Conservation (phyloP, 2,797 vertebrate genomes). For the Chaetophractus vellerosus region DNA sequence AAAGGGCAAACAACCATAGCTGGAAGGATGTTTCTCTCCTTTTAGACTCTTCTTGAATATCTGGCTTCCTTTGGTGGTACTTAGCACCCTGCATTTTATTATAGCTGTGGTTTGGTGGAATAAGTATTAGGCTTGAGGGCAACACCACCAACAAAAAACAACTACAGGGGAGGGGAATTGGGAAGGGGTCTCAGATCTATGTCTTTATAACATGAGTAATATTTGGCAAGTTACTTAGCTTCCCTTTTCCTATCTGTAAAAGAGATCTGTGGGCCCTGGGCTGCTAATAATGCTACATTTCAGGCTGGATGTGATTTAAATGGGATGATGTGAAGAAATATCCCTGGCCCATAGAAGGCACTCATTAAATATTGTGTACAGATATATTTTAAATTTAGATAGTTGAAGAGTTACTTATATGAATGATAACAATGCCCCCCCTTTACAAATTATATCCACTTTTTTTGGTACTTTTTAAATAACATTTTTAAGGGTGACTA, state of each 20-base stretch:
- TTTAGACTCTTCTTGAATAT: neutral
- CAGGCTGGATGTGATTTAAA: constrained; percentile 26
- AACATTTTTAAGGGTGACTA: neutral
- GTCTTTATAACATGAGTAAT: neutral
- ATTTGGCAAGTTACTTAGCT: constrained; percentile 23
- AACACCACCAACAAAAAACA: neutral
- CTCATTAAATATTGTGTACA: constrained; percentile 3
- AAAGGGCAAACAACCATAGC: neutral
- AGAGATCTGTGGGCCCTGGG: neutral
- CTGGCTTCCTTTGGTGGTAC: constrained; percentile 27
- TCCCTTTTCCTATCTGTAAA: constrained; percentile 30
- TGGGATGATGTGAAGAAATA: neutral
- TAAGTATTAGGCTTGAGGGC: neutral
- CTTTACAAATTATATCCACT: neutral
- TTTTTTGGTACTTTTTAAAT: constrained; percentile 14
- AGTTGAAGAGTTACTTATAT: neutral
- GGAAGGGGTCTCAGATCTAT: neutral
- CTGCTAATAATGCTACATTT: neutral
- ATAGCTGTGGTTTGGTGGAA: constrained; percentile 15
- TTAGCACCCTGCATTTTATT: neutral
- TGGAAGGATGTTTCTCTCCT: neutral
- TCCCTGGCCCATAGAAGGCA: neutral
- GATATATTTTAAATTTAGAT: constrained; percentile 42
- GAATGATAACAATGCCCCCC: neutral
- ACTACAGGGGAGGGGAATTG: fast-evolving